A percentile compares a stretch with the other conserved stretches of the same genome.
Evolutionary conservation across 2,888 invertebrate species (phyloP).

Genomic region (Zygogramma bicolorata): DNA sequence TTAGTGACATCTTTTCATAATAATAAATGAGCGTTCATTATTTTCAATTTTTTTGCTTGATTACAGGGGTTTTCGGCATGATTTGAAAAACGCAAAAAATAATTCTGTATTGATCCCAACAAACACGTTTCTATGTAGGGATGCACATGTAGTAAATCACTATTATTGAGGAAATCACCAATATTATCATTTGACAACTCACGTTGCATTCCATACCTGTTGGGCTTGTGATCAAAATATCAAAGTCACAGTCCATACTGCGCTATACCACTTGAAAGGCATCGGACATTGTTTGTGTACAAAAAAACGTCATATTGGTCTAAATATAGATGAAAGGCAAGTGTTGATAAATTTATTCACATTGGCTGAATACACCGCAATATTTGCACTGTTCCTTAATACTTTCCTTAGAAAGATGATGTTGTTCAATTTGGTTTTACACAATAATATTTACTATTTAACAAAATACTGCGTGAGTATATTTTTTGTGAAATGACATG

Average conservation of each 20-base stretch:
- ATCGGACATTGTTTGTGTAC: not conserved
- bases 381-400: constrained; percentile 17
- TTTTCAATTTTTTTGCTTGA: no score
- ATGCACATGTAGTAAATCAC: no score
- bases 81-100: no score
- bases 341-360: constrained; percentile 32
- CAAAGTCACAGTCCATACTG: not conserved
- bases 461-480: constrained; percentile 43
- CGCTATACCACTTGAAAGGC: not conserved
- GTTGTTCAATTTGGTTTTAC: constrained; percentile 39
- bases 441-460: constrained; percentile 40
- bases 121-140: no score
- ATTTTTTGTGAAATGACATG: not conserved
- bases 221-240: not conserved
- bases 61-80: no score
- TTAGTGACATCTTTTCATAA: no score
- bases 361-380: constrained; percentile 9
- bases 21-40: no score
- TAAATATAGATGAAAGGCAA: constrained; percentile 21
- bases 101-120: no score
- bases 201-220: not conserved
- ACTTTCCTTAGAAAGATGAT: constrained; percentile 21
- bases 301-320: constrained; percentile 10
- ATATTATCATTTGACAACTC: no score
- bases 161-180: no score